Evolutionary conservation across 2,888 invertebrate species (phyloP).

Genomic region (Clanis bilineata): DNA sequence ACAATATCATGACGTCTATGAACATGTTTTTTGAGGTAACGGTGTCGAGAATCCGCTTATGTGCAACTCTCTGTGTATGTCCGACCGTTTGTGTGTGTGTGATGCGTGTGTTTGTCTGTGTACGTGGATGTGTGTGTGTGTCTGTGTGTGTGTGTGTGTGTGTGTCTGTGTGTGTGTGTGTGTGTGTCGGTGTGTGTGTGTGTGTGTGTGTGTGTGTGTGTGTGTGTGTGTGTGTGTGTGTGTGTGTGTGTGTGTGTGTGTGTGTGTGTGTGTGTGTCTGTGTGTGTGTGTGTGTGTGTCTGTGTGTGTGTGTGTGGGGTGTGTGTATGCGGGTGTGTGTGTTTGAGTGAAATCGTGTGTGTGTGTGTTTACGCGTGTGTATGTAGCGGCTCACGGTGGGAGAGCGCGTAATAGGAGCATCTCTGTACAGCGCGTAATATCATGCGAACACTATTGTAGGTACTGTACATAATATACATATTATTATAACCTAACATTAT

Average conservation of each 20-base stretch:
- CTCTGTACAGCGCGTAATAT: constrained; percentile 7
- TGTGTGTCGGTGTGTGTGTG: not conserved
- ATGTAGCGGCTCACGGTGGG: not conserved
- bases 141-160: not conserved
- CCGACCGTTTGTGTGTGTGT: too few relatives aligned
- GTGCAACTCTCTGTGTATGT: too few relatives aligned
- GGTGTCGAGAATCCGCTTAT: too few relatives aligned
- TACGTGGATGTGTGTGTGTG: not conserved
- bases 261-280: not conserved
- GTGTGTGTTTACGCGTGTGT: not conserved
- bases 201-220: not conserved
- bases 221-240: too few relatives aligned
- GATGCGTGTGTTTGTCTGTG: not conserved
- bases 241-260: not conserved
- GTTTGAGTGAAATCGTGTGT: not conserved
- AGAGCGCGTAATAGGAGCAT: not conserved
- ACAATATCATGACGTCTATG: too few relatives aligned
- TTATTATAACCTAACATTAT: not conserved
- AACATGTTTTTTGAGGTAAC: too few relatives aligned
- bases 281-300: not conserved
- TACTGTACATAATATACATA: too few relatives aligned
- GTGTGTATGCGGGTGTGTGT: not conserved
- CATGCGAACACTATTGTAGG: constrained; percentile 1
- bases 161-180: too few relatives aligned
- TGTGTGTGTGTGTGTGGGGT: not conserved